Base-by-base conservation (phyloP, 2,888 invertebrate genomes). In the Cryptocephalus moraei region DNA sequence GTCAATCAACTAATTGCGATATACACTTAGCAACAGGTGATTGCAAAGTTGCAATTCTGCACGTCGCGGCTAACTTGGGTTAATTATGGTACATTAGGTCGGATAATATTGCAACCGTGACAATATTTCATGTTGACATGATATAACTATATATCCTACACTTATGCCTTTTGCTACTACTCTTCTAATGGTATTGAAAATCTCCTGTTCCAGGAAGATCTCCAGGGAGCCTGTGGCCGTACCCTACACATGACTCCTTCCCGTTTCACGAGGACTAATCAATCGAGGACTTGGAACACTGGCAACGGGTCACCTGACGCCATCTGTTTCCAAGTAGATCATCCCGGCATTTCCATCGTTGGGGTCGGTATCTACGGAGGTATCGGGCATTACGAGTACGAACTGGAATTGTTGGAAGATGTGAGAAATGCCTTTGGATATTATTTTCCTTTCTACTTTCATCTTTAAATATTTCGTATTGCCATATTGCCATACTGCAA, bases 261-360 rank as follows among this genome's bases (percentile, higher is more conserved):
- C 33, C 79, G 96, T 31, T 97, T 96, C 69, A 87, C 91, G 39
- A 82, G 92, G 42, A 86, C 89, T 40, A 94, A 93, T 67, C 84
- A 87, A 56, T 85, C 86, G 43, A 81, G 92, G 40, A 88, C 90
- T 0, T 97, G 97, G 97, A 95, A 96, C 68, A 93, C 95, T 0
- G 93, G 95, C 4, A 93, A 92, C 67, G 95, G 95, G 32, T 92
- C 92, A 9, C 92, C 95, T 0, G 97, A 99, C 72, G 95, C 95
- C 0, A 88, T 99, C 60, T 91, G 91, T 62, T 93, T 96, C 64
- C 84, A 86, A 33, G 94, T 96, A 9, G 95, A 97, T 73, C 78
- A 87, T 13, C 77, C 87, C 0, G 95, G 95, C 2, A 82, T 96
- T 41, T 82, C 88, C 22, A 79, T 97, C 38, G 88, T 88, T 32